Base-by-base conservation (phyloP, 2,888 invertebrate genomes). In the Heliconius ethilla region DNA sequence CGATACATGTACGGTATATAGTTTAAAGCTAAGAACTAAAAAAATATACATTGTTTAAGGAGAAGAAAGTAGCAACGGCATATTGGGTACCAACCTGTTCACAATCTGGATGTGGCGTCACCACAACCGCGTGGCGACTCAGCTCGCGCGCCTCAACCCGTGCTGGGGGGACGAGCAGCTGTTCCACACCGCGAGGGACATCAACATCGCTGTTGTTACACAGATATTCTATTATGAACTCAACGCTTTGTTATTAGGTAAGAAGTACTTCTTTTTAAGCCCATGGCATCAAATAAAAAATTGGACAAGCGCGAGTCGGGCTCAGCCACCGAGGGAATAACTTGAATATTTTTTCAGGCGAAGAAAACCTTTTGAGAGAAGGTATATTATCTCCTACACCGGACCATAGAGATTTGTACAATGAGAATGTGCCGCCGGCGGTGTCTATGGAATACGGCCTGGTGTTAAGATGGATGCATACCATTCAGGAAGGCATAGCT, bases 111-210 rank as follows among this genome's bases (percentile, higher is more conserved):
- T 84, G 45, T 88, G 86, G 86, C 84, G 88, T 15, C 79, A 86
- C 27, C 89, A 89, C 79, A 89, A 89, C 75, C 67, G 75, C 0
- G 83, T 89, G 18, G 89, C 89, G 0, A 79, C 75, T 0, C 62
- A 84, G 5, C 80, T 89, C 51, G 80, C 82, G 0, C 37, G 62
- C 0, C 75, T 87, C 3, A 89, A 89, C 51, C 87, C 87, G 4
- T 86, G 86, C 76, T 89, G 89, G 89, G 81, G 81, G 27, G 89
- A 89, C 37, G 86, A 88, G 0, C 83, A 78, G 62, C 80, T 89
- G 1, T 89, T 87, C 77, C 51, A 82, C 22, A 82, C 82, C 0
- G 84, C 89, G 0, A 83, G 88, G 78, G 87, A 89, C 10, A 89
- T 89, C n/a, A 85, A 85, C 63, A 89, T 89, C 11, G 88, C 88